Conservation (phyloP, 2,888 invertebrate genomes). For the Capitulum mitella region DNA sequence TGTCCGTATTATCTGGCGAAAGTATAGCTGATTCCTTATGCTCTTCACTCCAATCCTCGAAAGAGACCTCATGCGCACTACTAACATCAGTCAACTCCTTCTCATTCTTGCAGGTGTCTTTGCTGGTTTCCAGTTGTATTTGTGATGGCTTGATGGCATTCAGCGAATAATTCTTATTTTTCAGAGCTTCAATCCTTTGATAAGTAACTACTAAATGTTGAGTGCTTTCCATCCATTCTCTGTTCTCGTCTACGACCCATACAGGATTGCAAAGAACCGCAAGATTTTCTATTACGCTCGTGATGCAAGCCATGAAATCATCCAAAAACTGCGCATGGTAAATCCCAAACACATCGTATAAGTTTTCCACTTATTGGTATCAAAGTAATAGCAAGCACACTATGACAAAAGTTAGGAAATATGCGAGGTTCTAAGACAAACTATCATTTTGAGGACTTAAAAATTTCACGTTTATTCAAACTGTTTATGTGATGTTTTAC, state of each 20-base stretch:
- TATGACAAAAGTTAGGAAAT: too few relatives aligned
- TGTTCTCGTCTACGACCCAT: background rate
- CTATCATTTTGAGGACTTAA: too few relatives aligned
- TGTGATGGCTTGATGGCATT: background rate
- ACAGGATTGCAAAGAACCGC: slow-evolving; percentile 11
- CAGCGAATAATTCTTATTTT: background rate
- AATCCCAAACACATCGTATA: too few relatives aligned
- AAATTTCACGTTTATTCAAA: background rate
- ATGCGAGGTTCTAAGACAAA: too few relatives aligned
- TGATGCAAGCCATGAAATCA: background rate
- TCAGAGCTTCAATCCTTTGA: background rate
- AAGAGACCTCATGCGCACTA: too few relatives aligned
- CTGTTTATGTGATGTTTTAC: background rate
- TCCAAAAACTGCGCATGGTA: too few relatives aligned
- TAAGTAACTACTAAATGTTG: background rate
- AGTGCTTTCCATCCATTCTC: background rate
- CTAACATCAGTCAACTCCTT: background rate
- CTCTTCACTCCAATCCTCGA: too few relatives aligned
- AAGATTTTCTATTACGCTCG: background rate
- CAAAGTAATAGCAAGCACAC: too few relatives aligned
- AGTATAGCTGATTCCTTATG: too few relatives aligned
- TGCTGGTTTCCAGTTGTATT: background rate
- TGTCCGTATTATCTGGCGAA: too few relatives aligned
- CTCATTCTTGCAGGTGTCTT: background rate
- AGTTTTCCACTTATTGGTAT: too few relatives aligned